Evolutionary conservation across 1,140 invertebrate genomes (phyloP).

Genomic region (Drosophila repleta): DNA sequence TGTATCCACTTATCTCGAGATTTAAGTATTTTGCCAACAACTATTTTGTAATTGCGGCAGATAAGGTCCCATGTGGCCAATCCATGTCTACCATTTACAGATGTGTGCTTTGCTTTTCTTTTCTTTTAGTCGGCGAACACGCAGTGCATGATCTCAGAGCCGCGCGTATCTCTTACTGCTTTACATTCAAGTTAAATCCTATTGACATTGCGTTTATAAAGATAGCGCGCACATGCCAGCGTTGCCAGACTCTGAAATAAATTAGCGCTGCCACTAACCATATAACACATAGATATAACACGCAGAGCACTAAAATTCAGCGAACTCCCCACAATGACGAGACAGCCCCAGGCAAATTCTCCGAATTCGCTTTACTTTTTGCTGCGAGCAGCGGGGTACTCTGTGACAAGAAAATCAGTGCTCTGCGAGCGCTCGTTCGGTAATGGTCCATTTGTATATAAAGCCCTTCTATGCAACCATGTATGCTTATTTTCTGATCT

Average conservation of each 20-base stretch:
- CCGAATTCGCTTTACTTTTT: too few species aligned
- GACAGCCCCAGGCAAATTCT: too few species aligned
- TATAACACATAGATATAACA: too few species aligned
- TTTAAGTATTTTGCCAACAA: slow-evolving; percentile 5
- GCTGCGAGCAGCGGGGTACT: too few species aligned
- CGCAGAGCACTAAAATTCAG: too few species aligned
- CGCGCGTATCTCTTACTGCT: background rate
- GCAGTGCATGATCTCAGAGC: background rate
- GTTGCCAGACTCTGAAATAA: background rate
- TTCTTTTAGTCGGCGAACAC: background rate
- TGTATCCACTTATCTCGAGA: slow-evolving; percentile 2
- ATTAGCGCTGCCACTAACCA: too few species aligned
- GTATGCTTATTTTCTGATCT: too few species aligned
- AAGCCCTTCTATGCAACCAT: too few species aligned
- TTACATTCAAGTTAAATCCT: background rate
- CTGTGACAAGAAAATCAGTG: too few species aligned
- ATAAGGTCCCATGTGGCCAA: slow-evolving; percentile 5
- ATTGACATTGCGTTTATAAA: slow-evolving; percentile 6
- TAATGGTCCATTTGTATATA: too few species aligned
- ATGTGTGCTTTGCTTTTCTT: background rate
- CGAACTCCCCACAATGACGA: too few species aligned
- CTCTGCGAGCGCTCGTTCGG: too few species aligned
- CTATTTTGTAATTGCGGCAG: background rate
- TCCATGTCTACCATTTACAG: background rate
- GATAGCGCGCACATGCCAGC: background rate